phyloP scores from a whole-genome alignment of 2,888 invertebrate genomes.

The Pachydiplax longipennis region DNA sequence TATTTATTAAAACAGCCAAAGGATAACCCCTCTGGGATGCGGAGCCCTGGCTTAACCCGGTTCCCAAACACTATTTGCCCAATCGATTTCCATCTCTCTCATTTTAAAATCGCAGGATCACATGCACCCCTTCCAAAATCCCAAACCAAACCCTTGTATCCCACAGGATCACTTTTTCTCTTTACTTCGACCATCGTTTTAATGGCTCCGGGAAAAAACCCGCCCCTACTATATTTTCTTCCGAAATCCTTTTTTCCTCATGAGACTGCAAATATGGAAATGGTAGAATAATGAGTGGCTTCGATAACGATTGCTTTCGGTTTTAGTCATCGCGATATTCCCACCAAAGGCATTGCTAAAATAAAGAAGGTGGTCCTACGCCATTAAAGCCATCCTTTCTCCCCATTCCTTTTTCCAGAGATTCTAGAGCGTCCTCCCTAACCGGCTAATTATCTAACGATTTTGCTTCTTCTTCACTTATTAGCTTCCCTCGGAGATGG shows the following conservation, averaged over 20 bases:
- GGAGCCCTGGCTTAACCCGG: no score
- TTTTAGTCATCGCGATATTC: neutral
- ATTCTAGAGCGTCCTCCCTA: neutral
- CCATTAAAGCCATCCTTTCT: neutral
- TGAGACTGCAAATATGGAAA: neutral
- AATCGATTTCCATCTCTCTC: no score
- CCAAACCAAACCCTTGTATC: no score
- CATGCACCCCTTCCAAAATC: no score
- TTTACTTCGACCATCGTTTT: no score
- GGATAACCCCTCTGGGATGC: no score
- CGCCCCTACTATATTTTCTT: neutral
- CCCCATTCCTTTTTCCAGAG: neutral
- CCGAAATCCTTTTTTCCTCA: neutral
- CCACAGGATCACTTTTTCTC: no score
- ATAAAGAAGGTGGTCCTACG: neutral
- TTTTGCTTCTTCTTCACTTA: slow-evolving; percentile 12
- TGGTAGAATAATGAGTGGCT: neutral
- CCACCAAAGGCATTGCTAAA: neutral
- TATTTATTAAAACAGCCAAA: no score
- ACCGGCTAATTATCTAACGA: slow-evolving; percentile 26
- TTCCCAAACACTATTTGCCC: no score
- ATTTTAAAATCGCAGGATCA: no score
- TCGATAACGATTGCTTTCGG: neutral
- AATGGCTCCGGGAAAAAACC: neutral
- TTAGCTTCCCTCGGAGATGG: neutral